Base-by-base conservation (phyloP, 2,797 vertebrate genomes). In the Sebastes alutus region DNA sequence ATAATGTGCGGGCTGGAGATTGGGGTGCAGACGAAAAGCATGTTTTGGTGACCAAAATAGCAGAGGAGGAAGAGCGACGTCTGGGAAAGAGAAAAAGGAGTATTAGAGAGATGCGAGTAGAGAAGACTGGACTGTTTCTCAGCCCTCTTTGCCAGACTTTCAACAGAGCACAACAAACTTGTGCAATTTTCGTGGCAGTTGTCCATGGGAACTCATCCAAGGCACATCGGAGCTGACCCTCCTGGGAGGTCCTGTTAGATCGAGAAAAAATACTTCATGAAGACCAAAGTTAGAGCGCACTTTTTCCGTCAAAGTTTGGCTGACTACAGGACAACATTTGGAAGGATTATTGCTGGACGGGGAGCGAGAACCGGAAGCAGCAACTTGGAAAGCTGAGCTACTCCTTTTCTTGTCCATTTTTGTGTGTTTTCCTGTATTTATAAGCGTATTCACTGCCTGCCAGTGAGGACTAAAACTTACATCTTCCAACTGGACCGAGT, bases 121-220 rank as follows among this genome's bases (percentile, higher is more conserved):
- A 85, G 78, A 79, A 71, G 68, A 75, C 65, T 67, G 71, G 85
- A 92, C 59, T 89, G 63, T 88, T 90, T 92, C 85, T 90, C 81
- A 79, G 75, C 75, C 23, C 71, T 74, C 55, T 75, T 64, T 87
- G 77, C 91, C 89, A 90, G 86, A 91, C 80, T 90, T 92, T 84
- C 72, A 86, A 84, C 61, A 80, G 87, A 92, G 88, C 88, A 89
- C 83, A 90, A 90, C 86, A 87, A 86, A 90, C 85, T 95, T 95
- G 92, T 91, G 93, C 91, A 96, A 93, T 86, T 88, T 88, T 75
- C 22, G 64, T 94, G 94, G 95, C 92, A 69, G 75, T 75, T 72
- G 81, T 95, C 91, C 93, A 93, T 90, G 90, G 94, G 94, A 95
- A 87, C 79, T 85, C 75, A 65, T 94, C 93, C 94, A 93, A 89